A percentile compares a stretch with the other conserved stretches of the same genome.
phyloP scores from a whole-genome alignment of 2,113 vertebrate genomes.

The Brachypodius melanocephalos region DNA sequence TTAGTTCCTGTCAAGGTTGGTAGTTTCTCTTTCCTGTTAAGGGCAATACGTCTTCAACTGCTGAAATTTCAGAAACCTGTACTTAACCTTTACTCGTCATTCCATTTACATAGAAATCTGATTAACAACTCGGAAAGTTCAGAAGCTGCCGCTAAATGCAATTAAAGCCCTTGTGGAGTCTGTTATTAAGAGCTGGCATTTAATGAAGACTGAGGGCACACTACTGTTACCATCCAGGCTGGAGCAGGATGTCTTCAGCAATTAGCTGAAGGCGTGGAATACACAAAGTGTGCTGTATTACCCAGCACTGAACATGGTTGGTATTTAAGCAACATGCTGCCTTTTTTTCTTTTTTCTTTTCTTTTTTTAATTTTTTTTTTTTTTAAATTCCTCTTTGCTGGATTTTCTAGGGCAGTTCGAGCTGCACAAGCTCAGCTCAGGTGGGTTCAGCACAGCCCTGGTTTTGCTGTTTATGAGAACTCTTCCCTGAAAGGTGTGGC shows the following conservation, averaged over 20 bases:
- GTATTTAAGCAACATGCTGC: conserved; percentile 64
- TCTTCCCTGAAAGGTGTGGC: neutral
- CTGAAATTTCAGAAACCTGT: conserved; percentile 77
- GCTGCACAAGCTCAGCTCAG: neutral
- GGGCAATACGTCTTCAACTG: conserved; percentile 67
- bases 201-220: conserved; percentile 81
- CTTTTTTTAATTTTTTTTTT: neutral
- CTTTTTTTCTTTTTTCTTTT: neutral
- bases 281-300: conserved; percentile 62
- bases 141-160: conserved; percentile 84
- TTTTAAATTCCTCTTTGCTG: neutral
- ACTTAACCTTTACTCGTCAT: conserved; percentile 81
- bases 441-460: neutral
- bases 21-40: conserved; percentile 57
- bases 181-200: conserved; percentile 88
- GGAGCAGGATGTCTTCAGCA: conserved; percentile 81
- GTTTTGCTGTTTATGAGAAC: no score
- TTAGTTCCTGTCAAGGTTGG: conserved; percentile 76
- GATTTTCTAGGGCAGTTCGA: neutral
- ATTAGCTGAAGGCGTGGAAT: conserved; percentile 75
- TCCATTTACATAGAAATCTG: conserved; percentile 78
- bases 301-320: conserved; percentile 61
- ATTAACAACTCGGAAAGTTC: conserved; percentile 88
- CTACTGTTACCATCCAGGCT: conserved; percentile 69
- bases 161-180: conserved; percentile 85